Percentiles rank a stretch among this genome's conserved stretches.
Conservation (phyloP, 2,888 invertebrate genomes). For the Heliconius sara region DNA sequence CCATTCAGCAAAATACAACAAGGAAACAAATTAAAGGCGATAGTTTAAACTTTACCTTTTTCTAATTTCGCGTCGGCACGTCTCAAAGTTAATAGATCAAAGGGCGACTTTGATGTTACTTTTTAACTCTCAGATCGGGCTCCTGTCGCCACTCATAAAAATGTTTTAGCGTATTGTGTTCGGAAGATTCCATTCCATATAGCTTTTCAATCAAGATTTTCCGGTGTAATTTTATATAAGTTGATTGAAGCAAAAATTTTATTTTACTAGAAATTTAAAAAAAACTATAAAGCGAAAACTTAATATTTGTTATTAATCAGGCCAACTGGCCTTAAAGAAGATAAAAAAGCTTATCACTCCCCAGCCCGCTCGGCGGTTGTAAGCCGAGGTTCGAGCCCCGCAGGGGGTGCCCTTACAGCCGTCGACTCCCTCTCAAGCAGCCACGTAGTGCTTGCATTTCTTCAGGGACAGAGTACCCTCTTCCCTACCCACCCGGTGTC, state of each 20-base stretch:
- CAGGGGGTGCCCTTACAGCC: no score
- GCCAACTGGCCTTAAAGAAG: no score
- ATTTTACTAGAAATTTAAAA: background rate
- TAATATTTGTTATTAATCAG: no score
- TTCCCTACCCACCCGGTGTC: no score
- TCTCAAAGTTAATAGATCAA: slow-evolving; percentile 33
- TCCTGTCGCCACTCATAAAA: slow-evolving; percentile 37
- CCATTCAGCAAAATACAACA: background rate
- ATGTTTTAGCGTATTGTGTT: slow-evolving; percentile 41
- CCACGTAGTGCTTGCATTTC: no score
- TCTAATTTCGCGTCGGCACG: slow-evolving; percentile 32
- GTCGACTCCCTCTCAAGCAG: no score
- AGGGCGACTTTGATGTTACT: slow-evolving; percentile 31
- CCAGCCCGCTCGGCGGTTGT: no score
- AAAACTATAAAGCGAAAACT: background rate
- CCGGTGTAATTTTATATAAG: slow-evolving; percentile 28
- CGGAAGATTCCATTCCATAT: slow-evolving; percentile 29
- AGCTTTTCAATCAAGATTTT: slow-evolving; percentile 35
- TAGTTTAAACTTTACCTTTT: slow-evolving; percentile 24
- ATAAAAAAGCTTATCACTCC: no score
- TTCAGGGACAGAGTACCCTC: no score
- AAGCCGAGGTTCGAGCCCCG: no score
- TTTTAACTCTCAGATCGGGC: slow-evolving; percentile 34
- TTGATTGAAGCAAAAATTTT: slow-evolving; percentile 12
- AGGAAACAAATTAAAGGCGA: slow-evolving; percentile 1